Evolutionary conservation across 2,113 vertebrate genomes (phyloP).

Genomic region (Poeciliopsis prolifica): DNA sequence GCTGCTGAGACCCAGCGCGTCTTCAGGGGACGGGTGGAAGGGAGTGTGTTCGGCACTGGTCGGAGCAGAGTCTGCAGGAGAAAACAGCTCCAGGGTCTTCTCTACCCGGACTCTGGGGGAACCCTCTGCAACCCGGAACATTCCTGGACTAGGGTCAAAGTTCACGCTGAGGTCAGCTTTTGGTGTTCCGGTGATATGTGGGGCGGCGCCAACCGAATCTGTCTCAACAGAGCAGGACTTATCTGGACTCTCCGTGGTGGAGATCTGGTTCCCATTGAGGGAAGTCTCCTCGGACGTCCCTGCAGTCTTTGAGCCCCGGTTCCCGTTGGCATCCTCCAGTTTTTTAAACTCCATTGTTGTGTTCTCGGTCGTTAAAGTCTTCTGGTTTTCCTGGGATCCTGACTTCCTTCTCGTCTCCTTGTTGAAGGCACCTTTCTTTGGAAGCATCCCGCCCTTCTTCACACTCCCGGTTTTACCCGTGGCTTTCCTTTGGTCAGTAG

Average conservation of each 20-base stretch:
- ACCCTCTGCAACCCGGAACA: conserved; percentile 39
- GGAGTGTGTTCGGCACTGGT: conserved; percentile 73
- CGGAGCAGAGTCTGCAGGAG: conserved; percentile 68
- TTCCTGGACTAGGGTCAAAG: conserved; percentile 78
- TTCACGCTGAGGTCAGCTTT: conserved; percentile 81
- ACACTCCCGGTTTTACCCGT: conserved; percentile 43
- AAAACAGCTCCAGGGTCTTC: conserved; percentile 81
- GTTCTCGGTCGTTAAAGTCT: conserved; percentile 71
- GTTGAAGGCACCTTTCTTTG: conserved; percentile 62
- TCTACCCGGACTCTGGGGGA: conserved; percentile 52
- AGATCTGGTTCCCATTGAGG: conserved; percentile 10
- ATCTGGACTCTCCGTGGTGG: conserved; percentile 68
- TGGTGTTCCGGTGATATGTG: conserved; percentile 73
- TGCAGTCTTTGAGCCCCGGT: not conserved
- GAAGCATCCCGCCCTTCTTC: conserved; percentile 66
- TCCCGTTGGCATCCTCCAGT: conserved; percentile 33
- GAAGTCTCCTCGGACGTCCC: not conserved
- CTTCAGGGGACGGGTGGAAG: conserved; percentile 75
- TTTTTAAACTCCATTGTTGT: conserved; percentile 59
- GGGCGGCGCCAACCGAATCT: conserved; percentile 41
- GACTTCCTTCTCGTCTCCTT: conserved; percentile 60
- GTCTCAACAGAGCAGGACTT: conserved; percentile 36
- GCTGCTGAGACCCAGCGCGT: conserved; percentile 28
- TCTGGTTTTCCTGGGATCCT: conserved; percentile 63
- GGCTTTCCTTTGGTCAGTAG: conserved; percentile 56